Evolutionary conservation across 1,140 invertebrate species (phyloP).

Genomic region (Drosophila oshimai): DNA sequence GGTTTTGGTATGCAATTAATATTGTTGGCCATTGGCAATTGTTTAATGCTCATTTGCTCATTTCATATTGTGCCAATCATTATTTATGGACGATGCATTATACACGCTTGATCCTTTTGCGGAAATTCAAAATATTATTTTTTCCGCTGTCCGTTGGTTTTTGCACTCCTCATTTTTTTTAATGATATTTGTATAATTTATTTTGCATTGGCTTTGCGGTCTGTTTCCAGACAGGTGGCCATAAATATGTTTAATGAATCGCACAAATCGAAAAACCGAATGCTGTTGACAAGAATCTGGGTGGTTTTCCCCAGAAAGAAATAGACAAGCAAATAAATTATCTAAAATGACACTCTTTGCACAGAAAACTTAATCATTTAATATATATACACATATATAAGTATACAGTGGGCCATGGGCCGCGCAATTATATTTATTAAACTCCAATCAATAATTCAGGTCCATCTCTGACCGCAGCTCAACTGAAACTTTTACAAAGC

Average conservation of each 20-base stretch:
- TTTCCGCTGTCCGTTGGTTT: background rate
- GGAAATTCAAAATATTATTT: constrained; percentile 61
- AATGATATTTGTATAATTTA: constrained; percentile 56
- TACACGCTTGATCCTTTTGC: constrained; percentile 49
- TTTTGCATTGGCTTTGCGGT: constrained; percentile 36
- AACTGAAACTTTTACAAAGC: constrained; percentile 22
- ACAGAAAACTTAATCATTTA: constrained; percentile 3
- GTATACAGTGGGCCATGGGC: background rate
- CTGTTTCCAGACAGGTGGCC: constrained; percentile 31
- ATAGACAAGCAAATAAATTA: background rate
- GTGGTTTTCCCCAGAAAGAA: background rate
- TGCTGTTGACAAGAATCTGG: constrained; percentile 31
- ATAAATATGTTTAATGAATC: constrained; percentile 58
- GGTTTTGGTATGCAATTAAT: constrained; percentile 23
- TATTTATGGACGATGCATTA: constrained; percentile 56
- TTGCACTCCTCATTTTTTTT: constrained; percentile 2
- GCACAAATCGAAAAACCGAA: constrained; percentile 21
- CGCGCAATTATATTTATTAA: constrained; percentile 70
- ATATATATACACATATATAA: constrained; percentile 1
- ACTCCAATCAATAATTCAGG: constrained; percentile 64
- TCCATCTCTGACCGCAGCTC: constrained; percentile 14
- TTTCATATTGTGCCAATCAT: constrained; percentile 56
- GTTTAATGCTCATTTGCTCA: too few relatives aligned
- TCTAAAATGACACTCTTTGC: background rate
- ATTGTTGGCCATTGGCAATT: constrained; percentile 2